Conservation (phyloP, 2,888 invertebrate genomes). For the Hydrotaea cyrtoneurina region DNA sequence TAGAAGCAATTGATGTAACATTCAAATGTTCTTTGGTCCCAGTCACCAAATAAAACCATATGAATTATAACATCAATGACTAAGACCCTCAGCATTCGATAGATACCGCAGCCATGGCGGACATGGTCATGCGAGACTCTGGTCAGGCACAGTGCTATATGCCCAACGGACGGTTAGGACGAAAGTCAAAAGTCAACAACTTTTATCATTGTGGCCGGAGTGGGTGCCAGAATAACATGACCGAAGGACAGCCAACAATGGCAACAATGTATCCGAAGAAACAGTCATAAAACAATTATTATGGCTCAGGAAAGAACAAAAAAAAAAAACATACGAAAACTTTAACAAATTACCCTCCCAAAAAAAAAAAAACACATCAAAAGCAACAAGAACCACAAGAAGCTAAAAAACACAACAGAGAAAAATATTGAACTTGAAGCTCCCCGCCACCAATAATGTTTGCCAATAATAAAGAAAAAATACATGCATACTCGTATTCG, state of each 20-base stretch:
- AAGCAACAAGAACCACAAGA: not conserved
- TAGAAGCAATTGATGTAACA: not conserved
- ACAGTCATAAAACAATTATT: conserved; percentile 64
- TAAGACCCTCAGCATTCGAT: conserved; percentile 1
- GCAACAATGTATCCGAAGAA: conserved; percentile 11
- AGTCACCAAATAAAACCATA: conserved; percentile 42
- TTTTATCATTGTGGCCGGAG: conserved; percentile 26
- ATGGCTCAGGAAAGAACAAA: conserved; percentile 34
- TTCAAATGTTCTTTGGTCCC: not conserved
- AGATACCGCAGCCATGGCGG: not conserved
- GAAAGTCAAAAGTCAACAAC: conserved; percentile 62
- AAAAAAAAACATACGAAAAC: conserved; percentile 34
- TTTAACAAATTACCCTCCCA: conserved; percentile 47
- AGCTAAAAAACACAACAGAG: not conserved
- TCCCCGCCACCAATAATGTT: conserved; percentile 3
- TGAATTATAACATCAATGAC: conserved; percentile 55
- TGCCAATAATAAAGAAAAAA: conserved; percentile 17
- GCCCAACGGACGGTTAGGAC: too few species aligned
- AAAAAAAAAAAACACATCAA: not conserved
- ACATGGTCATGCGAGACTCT: too few species aligned
- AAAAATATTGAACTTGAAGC: conserved; percentile 44
- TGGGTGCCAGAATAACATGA: conserved; percentile 27
- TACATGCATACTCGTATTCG: too few species aligned
- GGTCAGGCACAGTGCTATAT: too few species aligned
- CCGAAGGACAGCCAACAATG: not conserved